Percentiles rank a stretch among this genome's conserved stretches.
phyloP scores from a whole-genome alignment of 2,113 vertebrate genomes.

The Rousettus leschenaultii region DNA sequence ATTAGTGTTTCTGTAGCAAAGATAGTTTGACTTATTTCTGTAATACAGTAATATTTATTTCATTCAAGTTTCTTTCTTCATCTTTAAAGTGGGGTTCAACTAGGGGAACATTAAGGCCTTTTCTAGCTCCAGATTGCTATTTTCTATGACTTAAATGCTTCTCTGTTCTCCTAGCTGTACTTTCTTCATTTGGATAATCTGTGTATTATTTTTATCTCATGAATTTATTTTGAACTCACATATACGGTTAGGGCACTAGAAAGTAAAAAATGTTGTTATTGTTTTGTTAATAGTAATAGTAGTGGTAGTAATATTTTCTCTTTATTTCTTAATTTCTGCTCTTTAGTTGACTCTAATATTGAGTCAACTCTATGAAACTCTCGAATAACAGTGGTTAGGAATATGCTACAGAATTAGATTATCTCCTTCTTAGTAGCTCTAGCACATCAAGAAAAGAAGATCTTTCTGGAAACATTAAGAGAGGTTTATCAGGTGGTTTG shows the following conservation, averaged over 20 bases:
- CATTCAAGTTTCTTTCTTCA: background rate
- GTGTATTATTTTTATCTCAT: background rate
- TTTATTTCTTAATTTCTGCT: background rate
- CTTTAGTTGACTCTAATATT: background rate
- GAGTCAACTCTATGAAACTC: background rate
- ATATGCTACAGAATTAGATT: background rate
- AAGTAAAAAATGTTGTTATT: background rate
- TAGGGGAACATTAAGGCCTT: background rate
- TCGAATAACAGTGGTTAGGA: background rate
- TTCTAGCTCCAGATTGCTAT: background rate
- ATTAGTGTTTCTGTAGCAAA: background rate
- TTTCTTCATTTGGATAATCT: background rate
- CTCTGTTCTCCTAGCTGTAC: background rate
- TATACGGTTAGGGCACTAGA: background rate
- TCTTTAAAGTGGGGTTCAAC: background rate
- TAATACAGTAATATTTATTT: background rate
- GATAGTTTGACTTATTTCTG: background rate
- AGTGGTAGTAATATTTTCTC: background rate
- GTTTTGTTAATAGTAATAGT: background rate
- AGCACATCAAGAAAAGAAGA: background rate
- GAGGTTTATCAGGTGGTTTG: background rate
- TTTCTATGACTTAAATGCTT: background rate
- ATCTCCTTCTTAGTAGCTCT: background rate
- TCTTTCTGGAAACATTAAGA: background rate
- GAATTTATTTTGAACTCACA: slow-evolving; percentile 7